phyloP scores from a whole-genome alignment of 2,797 vertebrate species.

The Smutsia gigantea region DNA sequence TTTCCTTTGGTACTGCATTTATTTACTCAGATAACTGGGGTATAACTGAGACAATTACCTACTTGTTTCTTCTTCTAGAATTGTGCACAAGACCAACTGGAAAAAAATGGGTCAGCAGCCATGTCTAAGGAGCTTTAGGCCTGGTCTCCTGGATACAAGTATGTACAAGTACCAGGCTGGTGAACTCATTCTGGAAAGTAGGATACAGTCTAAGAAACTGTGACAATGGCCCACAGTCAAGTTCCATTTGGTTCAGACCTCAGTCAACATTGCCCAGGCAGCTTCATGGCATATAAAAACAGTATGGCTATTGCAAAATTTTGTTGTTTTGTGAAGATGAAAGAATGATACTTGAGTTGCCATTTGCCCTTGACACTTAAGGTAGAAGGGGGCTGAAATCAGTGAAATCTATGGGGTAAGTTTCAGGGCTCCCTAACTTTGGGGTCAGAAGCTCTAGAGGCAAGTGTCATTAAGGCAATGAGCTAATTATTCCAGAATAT shows the following conservation, averaged over 20 bases:
- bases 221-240: background rate
- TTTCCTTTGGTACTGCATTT: background rate
- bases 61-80: background rate
- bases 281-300: background rate
- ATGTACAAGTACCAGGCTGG: background rate
- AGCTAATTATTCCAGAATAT: background rate
- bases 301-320: background rate
- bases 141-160: background rate
- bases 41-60: background rate
- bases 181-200: background rate
- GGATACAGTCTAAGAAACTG: background rate
- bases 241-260: background rate
- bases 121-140: background rate
- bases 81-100: background rate
- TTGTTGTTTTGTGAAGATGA: background rate
- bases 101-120: background rate
- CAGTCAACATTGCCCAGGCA: background rate
- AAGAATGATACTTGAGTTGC: background rate
- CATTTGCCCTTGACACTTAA: background rate
- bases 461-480: background rate
- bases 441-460: background rate
- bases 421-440: background rate
- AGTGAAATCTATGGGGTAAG: background rate
- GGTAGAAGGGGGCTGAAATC: background rate
- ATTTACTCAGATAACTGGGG: background rate